A percentile compares a stretch with the other conserved stretches of the same genome.
These are phyloP conservation scores for Lamprotornis superbus DNA, from an alignment of 2,113 vertebrate species.

Conservation along the genomic window DNA sequence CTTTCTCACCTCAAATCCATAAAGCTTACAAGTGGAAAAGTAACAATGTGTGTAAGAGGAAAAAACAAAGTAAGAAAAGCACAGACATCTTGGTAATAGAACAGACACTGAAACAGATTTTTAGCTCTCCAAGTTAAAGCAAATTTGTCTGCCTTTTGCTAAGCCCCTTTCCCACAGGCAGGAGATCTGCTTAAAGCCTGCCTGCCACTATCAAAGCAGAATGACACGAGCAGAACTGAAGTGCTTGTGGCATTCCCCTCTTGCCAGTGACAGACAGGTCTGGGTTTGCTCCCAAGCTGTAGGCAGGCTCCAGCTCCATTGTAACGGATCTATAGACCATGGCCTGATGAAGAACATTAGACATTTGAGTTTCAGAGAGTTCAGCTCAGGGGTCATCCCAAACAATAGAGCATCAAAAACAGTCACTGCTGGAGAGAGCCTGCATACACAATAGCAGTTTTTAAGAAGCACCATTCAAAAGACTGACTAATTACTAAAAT, in stretches of 20 bases:
- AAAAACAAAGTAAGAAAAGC: not conserved
- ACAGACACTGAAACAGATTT: not conserved
- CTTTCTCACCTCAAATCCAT: not conserved
- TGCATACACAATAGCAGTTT: constrained; percentile 55
- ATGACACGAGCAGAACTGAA: not conserved
- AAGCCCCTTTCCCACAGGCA: not conserved
- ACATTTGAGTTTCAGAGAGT: constrained; percentile 61
- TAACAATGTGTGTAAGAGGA: not conserved
- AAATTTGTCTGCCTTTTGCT: not conserved
- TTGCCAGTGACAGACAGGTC: constrained; percentile 35
- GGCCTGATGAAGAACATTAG: constrained; percentile 61
- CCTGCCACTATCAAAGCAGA: constrained; percentile 21
- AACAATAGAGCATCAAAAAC: constrained; percentile 66
- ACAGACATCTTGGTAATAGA: not conserved
- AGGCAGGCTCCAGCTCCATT: constrained; percentile 53
- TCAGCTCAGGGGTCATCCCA: constrained; percentile 56
- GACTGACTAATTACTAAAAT: constrained; percentile 61
- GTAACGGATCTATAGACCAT: constrained; percentile 58
- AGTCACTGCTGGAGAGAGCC: constrained; percentile 62
- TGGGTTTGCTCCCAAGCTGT: constrained; percentile 44
- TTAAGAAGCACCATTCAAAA: constrained; percentile 49
- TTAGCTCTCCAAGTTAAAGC: not conserved
- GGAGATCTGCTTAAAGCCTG: not conserved
- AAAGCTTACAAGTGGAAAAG: not conserved
- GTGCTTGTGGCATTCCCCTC: constrained; percentile 15